Percentiles rank a stretch among this genome's conserved stretches.
These are phyloP conservation scores for Phyto melanocephala DNA, from an alignment of 2,888 invertebrate genomes.

Conservation along the genomic window DNA sequence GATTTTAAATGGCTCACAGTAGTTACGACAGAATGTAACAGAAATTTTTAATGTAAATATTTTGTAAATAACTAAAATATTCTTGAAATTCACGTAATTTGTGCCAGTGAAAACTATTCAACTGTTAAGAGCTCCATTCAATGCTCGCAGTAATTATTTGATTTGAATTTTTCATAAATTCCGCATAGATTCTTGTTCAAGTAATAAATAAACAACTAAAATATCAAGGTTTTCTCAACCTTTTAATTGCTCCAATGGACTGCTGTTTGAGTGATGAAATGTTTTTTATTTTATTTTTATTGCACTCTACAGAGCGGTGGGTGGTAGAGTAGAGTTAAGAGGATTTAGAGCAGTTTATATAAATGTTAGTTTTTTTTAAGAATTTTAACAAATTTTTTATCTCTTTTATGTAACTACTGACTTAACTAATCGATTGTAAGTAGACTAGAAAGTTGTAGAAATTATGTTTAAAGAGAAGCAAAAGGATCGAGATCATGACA, in stretches of 20 bases:
- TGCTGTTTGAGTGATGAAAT: neutral
- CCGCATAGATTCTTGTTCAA: slow-evolving; percentile 21
- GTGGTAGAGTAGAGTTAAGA: neutral
- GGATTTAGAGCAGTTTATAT: neutral
- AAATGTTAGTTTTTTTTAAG: no score
- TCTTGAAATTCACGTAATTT: slow-evolving; percentile 2
- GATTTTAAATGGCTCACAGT: neutral
- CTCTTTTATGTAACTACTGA: no score
- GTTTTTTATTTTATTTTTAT: neutral
- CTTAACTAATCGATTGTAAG: no score
- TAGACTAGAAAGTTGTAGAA: no score
- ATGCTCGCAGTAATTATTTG: neutral
- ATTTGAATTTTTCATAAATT: slow-evolving; percentile 27
- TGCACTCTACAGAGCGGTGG: neutral
- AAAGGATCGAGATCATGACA: no score
- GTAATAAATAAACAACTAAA: slow-evolving; percentile 32
- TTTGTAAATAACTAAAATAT: slow-evolving; percentile 1
- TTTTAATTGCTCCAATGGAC: neutral
- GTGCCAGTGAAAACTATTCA: slow-evolving; percentile 10
- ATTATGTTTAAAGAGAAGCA: no score
- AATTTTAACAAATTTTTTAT: no score
- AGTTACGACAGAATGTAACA: neutral
- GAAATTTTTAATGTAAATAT: neutral
- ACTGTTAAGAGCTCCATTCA: slow-evolving; percentile 16
- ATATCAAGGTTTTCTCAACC: slow-evolving; percentile 26